A percentile compares a stretch with the other conserved stretches of the same genome.
Evolutionary conservation across 2,888 invertebrate species (phyloP).

Genomic region (Leucophenga montana): DNA sequence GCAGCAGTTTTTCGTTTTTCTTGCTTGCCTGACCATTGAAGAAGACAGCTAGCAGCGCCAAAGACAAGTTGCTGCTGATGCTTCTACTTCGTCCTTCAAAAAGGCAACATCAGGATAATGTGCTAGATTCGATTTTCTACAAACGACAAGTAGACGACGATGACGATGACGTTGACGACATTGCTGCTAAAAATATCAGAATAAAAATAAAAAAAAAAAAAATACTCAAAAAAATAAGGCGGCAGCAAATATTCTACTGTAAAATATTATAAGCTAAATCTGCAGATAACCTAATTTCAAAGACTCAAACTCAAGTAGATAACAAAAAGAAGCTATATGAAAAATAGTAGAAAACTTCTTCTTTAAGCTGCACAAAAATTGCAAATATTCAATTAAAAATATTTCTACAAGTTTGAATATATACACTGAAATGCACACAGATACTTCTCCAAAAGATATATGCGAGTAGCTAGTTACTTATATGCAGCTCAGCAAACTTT

Average conservation of each 20-base stretch:
- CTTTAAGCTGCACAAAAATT: slow-evolving; percentile 16
- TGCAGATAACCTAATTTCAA: slow-evolving; percentile 18
- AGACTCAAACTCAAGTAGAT: not conserved
- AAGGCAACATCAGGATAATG: slow-evolving; percentile 22
- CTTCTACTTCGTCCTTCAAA: too few relatives aligned
- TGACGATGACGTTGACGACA: slow-evolving; percentile 4
- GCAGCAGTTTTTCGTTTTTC: slow-evolving; percentile 1
- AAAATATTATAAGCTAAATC: slow-evolving; percentile 28
- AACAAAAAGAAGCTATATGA: not conserved
- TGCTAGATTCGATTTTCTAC: slow-evolving; percentile 56
- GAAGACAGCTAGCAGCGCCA: not conserved
- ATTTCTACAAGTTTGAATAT: not conserved
- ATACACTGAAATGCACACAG: not conserved
- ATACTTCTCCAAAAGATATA: not conserved
- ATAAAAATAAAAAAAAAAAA: too few relatives aligned
- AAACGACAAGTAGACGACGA: slow-evolving; percentile 34
- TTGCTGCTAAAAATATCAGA: not conserved
- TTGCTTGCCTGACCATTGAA: slow-evolving; percentile 9
- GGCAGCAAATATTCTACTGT: not conserved
- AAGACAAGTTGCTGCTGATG: slow-evolving; percentile 7
- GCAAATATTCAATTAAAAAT: slow-evolving; percentile 61
- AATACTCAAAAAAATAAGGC: too few relatives aligned
- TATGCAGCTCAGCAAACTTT: too few relatives aligned
- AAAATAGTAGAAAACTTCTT: not conserved
- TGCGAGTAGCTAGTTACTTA: too few relatives aligned